These are phyloP conservation scores for Drosophila lacicola DNA, from an alignment of 2,888 invertebrate genomes.

Conservation along the genomic window DNA sequence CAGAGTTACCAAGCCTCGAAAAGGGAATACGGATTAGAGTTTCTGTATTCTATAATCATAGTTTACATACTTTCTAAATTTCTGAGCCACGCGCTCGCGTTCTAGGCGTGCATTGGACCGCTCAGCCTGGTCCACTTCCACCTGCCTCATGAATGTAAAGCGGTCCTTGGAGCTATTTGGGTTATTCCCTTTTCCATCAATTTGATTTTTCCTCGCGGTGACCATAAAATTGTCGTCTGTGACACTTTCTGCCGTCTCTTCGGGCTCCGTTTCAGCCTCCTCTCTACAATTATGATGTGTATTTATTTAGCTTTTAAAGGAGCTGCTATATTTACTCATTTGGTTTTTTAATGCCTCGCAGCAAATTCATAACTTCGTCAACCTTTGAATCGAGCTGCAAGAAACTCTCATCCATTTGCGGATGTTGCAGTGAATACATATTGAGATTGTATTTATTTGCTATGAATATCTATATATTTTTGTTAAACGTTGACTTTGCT, in stretches of 20 bases:
- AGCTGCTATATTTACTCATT: constrained; percentile 31
- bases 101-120: constrained; percentile 89
- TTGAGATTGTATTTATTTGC: background rate
- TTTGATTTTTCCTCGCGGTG: constrained; percentile 85
- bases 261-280: background rate
- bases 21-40: background rate
- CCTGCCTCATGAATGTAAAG: constrained; percentile 90
- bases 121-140: constrained; percentile 90
- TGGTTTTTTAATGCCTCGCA: constrained; percentile 41
- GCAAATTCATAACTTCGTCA: constrained; percentile 55
- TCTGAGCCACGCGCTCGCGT: constrained; percentile 90
- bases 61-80: constrained; percentile 87
- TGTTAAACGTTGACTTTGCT: background rate
- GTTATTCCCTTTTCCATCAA: constrained; percentile 17
- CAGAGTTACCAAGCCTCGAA: constrained; percentile 88
- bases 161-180: constrained; percentile 85
- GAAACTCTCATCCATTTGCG: constrained; percentile 63
- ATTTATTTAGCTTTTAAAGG: background rate
- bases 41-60: too few species aligned
- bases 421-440: constrained; percentile 65
- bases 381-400: constrained; percentile 52
- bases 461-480: constrained; percentile 8
- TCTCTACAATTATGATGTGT: constrained; percentile 22
- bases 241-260: constrained; percentile 76
- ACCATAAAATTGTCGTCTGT: constrained; percentile 86